phyloP scores from a whole-genome alignment of 2,888 invertebrate genomes.

The Dugesia japonica region DNA sequence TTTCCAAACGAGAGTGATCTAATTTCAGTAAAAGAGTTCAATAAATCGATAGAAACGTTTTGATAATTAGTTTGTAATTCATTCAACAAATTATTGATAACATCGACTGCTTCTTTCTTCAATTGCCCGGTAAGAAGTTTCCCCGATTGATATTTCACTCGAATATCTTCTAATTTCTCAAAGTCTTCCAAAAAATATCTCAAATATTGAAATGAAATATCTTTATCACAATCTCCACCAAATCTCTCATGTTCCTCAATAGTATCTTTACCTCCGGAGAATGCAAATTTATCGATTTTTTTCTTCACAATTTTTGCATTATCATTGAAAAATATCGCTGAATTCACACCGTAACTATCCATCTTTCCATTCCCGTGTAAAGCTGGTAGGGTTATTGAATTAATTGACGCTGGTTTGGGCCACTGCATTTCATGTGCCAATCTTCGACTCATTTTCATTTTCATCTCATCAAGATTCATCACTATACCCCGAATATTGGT shows the following conservation, averaged over 20 bases:
- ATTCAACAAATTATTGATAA: too few relatives aligned
- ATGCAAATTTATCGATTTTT: constrained; percentile 71
- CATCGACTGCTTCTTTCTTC: not conserved
- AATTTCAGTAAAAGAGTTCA: too few relatives aligned
- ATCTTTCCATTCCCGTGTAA: constrained; percentile 61
- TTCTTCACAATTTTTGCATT: constrained; percentile 72
- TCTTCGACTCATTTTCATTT: constrained; percentile 93
- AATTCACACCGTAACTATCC: constrained; percentile 86
- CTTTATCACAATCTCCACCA: constrained; percentile 64
- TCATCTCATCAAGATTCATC: constrained; percentile 57
- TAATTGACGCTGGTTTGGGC: constrained; percentile 70
- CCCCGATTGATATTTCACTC: constrained; percentile 41
- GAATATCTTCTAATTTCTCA: constrained; percentile 61
- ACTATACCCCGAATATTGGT: not conserved
- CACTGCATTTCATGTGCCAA: constrained; percentile 80
- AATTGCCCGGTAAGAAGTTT: not conserved
- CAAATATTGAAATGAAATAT: constrained; percentile 82
- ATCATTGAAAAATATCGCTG: constrained; percentile 84
- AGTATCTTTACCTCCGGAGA: constrained; percentile 82
- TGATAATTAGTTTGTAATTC: too few relatives aligned
- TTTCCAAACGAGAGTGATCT: too few relatives aligned
- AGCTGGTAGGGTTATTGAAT: constrained; percentile 76
- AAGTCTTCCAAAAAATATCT: constrained; percentile 87
- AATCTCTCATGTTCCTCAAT: constrained; percentile 69
- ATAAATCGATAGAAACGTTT: too few relatives aligned